phyloP scores from a whole-genome alignment of 2,888 invertebrate species.

The Sipha maydis region DNA sequence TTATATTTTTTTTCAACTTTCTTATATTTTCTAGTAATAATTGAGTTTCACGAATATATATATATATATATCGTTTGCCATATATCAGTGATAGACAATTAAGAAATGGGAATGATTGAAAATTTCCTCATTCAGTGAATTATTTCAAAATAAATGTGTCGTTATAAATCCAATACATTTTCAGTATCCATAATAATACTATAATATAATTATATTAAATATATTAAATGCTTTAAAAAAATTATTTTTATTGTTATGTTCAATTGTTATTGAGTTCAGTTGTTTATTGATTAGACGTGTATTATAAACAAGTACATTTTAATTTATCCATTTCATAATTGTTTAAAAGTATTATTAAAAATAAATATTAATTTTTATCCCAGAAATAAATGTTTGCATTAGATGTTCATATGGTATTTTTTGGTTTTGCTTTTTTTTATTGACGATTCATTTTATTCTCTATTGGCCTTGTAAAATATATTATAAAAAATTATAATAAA shows the following conservation, averaged over 20 bases:
- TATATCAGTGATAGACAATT: neutral
- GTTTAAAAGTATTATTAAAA: no score
- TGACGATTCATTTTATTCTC: neutral
- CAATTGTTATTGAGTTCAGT: no score
- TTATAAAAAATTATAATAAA: neutral
- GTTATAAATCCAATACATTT: neutral
- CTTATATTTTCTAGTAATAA: neutral
- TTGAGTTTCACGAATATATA: no score
- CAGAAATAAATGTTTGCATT: no score
- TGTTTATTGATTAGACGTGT: no score
- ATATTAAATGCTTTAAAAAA: no score
- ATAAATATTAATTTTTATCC: no score
- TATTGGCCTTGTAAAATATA: neutral
- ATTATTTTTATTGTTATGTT: no score
- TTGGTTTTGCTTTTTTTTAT: neutral
- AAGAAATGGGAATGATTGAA: neutral
- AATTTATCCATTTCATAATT: no score
- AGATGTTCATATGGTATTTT: neutral
- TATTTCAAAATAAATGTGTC: neutral
- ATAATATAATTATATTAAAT: no score
- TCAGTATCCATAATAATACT: neutral
- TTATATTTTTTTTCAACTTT: neutral
- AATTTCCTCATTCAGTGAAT: neutral
- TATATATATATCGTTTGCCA: no score
- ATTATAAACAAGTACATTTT: no score